Conservation (phyloP, 1,140 invertebrate genomes). For the Pseudomyrmex dendroicus region DNA sequence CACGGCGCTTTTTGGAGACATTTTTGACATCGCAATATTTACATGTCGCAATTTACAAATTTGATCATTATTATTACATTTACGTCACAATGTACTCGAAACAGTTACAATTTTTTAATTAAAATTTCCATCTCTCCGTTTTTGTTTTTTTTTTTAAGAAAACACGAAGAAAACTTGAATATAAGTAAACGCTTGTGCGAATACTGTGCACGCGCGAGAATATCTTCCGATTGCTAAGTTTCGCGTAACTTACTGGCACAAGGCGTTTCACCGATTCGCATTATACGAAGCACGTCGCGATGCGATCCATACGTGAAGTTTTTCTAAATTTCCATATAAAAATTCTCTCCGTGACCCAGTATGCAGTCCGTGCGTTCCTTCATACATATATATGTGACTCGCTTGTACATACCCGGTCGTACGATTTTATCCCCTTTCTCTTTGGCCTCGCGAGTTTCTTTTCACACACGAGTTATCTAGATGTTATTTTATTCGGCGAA, state of each 20-base stretch:
- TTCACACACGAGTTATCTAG: not conserved
- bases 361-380: constrained; percentile 35
- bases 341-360: constrained; percentile 16
- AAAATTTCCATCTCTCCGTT: no score
- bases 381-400: not conserved
- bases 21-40: not conserved
- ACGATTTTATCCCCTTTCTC: constrained; percentile 55
- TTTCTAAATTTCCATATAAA: constrained; percentile 38
- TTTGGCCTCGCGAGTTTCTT: not conserved
- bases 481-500: not conserved
- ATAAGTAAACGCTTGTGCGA: no score
- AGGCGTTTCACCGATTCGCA: not conserved
- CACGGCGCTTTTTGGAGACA: not conserved
- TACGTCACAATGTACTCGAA: no score
- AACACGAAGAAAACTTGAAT: no score
- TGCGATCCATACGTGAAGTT: constrained; percentile 28
- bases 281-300: not conserved
- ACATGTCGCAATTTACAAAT: no score
- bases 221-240: not conserved
- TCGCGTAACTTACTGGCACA: not conserved
- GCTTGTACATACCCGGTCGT: not conserved
- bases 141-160: no score
- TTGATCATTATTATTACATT: no score
- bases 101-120: no score
- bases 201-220: not conserved